Evolutionary conservation across 2,888 invertebrate genomes (phyloP).

Genomic region (Dione vanillae): DNA sequence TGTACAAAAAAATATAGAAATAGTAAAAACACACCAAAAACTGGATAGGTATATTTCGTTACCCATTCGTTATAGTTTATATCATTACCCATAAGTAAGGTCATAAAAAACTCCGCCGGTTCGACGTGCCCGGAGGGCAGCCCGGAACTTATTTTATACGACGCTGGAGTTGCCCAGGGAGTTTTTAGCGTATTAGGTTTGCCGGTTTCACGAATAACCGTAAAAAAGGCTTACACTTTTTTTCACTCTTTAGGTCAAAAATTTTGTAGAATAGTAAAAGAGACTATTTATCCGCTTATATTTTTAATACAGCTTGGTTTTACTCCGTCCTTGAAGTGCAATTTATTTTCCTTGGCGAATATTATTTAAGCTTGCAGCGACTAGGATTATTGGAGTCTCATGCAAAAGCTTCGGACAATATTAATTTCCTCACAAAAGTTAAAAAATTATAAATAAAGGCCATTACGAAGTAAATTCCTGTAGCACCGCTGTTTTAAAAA

Average conservation of each 20-base stretch:
- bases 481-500: slow-evolving; percentile 44
- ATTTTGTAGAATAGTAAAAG: slow-evolving; percentile 11
- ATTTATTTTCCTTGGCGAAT: neutral
- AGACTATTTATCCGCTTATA: slow-evolving; percentile 15
- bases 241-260: slow-evolving; percentile 24
- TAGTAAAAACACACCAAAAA: slow-evolving; percentile 16
- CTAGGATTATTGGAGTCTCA: neutral
- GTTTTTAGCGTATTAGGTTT: slow-evolving; percentile 47
- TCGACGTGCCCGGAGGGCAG: slow-evolving; percentile 40
- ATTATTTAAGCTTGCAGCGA: neutral
- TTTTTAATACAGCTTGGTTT: neutral
- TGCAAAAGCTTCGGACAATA: slow-evolving; percentile 5
- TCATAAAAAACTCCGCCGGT: slow-evolving; percentile 44
- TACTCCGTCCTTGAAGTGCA: neutral
- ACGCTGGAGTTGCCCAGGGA: slow-evolving; percentile 43
- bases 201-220: slow-evolving; percentile 43
- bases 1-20: neutral
- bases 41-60: slow-evolving; percentile 22
- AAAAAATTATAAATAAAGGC: slow-evolving; percentile 42
- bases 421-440: slow-evolving; percentile 25
- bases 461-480: slow-evolving; percentile 45
- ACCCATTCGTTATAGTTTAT: slow-evolving; percentile 39
- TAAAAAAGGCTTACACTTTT: slow-evolving; percentile 47
- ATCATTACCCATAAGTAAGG: slow-evolving; percentile 45
- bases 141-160: slow-evolving; percentile 44